A percentile compares a stretch with the other conserved stretches of the same genome.
Evolutionary conservation across 2,888 invertebrate species (phyloP).

Genomic region (Megastigmus dorsalis): DNA sequence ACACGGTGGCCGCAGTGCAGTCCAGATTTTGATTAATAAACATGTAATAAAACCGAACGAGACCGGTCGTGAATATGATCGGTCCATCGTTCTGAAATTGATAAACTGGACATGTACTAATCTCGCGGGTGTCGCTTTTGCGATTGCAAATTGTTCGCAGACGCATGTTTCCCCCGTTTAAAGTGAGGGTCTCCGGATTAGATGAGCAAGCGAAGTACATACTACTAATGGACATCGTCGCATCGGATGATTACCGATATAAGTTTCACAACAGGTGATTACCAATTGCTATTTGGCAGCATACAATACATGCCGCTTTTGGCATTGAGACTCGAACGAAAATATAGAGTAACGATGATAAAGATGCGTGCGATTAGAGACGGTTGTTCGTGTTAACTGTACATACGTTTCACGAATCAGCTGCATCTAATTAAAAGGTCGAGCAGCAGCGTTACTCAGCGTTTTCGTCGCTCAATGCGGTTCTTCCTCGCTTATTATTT

Average conservation of each 20-base stretch:
- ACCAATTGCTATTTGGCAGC: too few species aligned
- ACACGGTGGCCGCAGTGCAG: slow-evolving; percentile 22
- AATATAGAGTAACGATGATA: too few species aligned
- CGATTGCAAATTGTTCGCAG: slow-evolving; percentile 78
- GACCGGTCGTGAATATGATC: not conserved
- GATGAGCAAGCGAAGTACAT: slow-evolving; percentile 98
- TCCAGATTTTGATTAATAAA: not conserved
- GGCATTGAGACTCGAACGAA: not conserved
- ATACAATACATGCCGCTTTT: not conserved
- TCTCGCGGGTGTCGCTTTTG: slow-evolving; percentile 57
- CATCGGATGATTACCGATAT: slow-evolving; percentile 96
- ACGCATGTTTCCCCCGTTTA: slow-evolving; percentile 98
- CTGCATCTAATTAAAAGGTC: too few species aligned
- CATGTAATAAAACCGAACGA: too few species aligned
- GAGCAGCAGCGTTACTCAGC: not conserved
- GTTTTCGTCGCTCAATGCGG: not conserved
- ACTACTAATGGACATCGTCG: slow-evolving; percentile 97
- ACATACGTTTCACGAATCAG: too few species aligned
- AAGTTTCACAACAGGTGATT: slow-evolving; percentile 93
- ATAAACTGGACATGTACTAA: slow-evolving; percentile 3
- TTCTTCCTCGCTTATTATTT: slow-evolving; percentile 11
- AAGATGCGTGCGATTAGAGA: not conserved
- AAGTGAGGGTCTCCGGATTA: slow-evolving; percentile 95
- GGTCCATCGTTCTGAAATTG: not conserved
- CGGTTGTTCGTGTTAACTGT: not conserved